phyloP scores from a whole-genome alignment of 2,113 vertebrate genomes.

The Strigops habroptila region DNA sequence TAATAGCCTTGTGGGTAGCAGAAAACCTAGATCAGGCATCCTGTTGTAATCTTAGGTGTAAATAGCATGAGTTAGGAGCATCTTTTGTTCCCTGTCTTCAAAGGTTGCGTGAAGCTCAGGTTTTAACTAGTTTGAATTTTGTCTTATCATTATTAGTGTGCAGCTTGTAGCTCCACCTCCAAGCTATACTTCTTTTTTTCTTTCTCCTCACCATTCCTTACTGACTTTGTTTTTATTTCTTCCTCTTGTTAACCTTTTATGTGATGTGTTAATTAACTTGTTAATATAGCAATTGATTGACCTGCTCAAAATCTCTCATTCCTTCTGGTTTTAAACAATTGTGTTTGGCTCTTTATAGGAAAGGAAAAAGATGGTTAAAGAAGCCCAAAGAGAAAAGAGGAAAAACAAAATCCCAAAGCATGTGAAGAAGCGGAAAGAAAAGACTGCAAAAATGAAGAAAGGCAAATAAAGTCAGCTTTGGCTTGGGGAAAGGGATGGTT shows the following conservation, averaged over 20 bases:
- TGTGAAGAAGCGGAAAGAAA: constrained; percentile 92
- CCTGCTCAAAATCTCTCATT: background rate
- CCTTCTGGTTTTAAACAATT: background rate
- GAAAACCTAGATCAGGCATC: background rate
- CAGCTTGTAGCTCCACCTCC: background rate
- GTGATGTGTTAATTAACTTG: background rate
- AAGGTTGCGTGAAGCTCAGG: background rate
- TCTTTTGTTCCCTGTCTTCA: background rate
- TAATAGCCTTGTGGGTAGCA: background rate
- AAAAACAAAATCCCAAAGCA: constrained; percentile 91
- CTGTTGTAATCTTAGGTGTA: background rate
- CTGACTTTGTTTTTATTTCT: background rate
- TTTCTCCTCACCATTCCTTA: background rate
- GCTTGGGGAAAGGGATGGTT: background rate
- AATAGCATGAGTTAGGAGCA: background rate
- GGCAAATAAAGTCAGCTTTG: constrained; percentile 71
- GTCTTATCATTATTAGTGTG: background rate
- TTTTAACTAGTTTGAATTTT: background rate
- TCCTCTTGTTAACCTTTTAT: background rate
- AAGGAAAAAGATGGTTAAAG: constrained; percentile 88
- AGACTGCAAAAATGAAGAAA: constrained; percentile 86
- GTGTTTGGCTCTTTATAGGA: constrained; percentile 74
- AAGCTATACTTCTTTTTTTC: background rate
- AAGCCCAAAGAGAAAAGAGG: constrained; percentile 91
- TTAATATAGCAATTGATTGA: background rate